A percentile compares a stretch with the other conserved stretches of the same genome.
phyloP scores from a whole-genome alignment of 2,888 invertebrate species.

The Archips xylosteana region DNA sequence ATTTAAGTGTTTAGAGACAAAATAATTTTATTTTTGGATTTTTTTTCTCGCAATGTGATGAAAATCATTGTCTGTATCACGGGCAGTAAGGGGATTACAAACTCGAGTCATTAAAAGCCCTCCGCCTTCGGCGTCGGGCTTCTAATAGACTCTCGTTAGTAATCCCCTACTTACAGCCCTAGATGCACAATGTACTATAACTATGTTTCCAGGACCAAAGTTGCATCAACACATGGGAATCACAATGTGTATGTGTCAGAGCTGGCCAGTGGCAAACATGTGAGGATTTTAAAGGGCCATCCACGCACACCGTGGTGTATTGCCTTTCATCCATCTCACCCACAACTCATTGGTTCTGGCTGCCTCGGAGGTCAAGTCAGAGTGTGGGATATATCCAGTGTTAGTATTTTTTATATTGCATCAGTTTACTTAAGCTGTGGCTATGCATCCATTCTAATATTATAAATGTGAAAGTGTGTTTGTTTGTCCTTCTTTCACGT shows the following conservation, averaged over 20 bases:
- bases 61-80: too few species aligned
- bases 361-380: constrained; percentile 95
- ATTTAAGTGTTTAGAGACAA: too few species aligned
- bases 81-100: too few species aligned
- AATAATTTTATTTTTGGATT: too few species aligned
- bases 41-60: too few species aligned
- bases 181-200: too few species aligned
- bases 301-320: constrained; percentile 96
- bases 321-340: constrained; percentile 94
- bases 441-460: background rate
- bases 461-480: too few species aligned
- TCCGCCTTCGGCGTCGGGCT: too few species aligned
- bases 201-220: constrained; percentile 86
- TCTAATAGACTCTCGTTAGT: too few species aligned
- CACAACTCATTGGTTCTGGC: constrained; percentile 94
- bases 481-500: too few species aligned
- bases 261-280: constrained; percentile 91
- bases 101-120: too few species aligned
- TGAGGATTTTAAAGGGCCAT: constrained; percentile 92
- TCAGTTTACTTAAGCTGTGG: background rate
- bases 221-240: constrained; percentile 96
- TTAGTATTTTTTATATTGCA: constrained; percentile 54
- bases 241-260: constrained; percentile 95
- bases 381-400: constrained; percentile 91
- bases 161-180: too few species aligned